phyloP scores from a whole-genome alignment of 1,140 invertebrate species.

The Ridgeia piscesae region DNA sequence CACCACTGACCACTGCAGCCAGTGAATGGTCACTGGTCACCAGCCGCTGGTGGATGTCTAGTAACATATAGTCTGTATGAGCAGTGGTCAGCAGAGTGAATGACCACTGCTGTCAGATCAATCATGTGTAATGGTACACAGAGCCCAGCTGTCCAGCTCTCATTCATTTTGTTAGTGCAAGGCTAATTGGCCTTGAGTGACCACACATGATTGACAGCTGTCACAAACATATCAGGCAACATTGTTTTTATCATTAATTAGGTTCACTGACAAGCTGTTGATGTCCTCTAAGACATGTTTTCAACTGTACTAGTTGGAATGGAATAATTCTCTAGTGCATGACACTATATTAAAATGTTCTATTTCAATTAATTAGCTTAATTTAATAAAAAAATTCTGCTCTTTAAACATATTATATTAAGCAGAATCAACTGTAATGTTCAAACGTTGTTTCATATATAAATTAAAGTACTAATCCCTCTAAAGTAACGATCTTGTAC shows the following conservation, averaged over 20 bases:
- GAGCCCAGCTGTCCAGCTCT: background rate
- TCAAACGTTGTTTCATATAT: too few species aligned
- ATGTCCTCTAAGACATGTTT: too few species aligned
- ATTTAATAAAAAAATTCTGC: too few species aligned
- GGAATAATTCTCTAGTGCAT: too few species aligned
- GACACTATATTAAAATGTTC: too few species aligned
- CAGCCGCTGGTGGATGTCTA: background rate
- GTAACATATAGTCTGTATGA: background rate
- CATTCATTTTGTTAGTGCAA: background rate
- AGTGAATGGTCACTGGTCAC: background rate
- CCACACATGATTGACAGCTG: background rate
- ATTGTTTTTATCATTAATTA: too few species aligned
- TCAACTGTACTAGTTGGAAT: too few species aligned
- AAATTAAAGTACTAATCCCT: background rate
- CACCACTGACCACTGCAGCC: background rate
- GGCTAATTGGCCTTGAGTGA: background rate
- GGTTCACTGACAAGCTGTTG: too few species aligned
- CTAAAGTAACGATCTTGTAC: background rate
- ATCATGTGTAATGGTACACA: background rate
- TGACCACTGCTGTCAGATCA: background rate
- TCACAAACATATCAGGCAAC: too few species aligned
- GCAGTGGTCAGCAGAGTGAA: background rate
- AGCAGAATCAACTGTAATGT: too few species aligned
- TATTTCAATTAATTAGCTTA: too few species aligned
- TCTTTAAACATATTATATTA: too few species aligned